These are phyloP conservation scores for Salvelinus sp. DNA, from an alignment of 2,113 vertebrate genomes.

Conservation along the genomic window DNA sequence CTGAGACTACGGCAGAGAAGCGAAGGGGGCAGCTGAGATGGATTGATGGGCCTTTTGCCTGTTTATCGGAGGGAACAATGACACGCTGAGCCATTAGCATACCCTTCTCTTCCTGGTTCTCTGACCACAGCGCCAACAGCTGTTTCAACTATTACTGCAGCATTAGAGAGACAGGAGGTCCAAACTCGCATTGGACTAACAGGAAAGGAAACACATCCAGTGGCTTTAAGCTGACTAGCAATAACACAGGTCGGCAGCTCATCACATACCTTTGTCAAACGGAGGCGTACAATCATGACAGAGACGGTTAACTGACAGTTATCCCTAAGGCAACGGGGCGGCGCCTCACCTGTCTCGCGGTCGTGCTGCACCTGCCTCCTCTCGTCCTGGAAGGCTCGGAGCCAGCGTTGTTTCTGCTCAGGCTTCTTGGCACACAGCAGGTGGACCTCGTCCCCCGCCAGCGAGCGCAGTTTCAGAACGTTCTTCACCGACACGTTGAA, in stretches of 20 bases:
- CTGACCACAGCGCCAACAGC: background rate
- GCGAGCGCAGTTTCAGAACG: constrained; percentile 80
- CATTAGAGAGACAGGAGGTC: background rate
- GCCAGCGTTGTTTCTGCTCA: constrained; percentile 92
- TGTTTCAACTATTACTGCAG: constrained; percentile 7
- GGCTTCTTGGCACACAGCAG: constrained; percentile 91
- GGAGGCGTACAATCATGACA: background rate
- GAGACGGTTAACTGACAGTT: no score
- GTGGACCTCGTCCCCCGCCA: constrained; percentile 76
- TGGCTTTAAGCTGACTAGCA: background rate
- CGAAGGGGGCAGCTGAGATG: background rate
- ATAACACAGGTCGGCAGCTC: no score
- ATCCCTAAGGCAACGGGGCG: no score
- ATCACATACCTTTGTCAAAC: no score
- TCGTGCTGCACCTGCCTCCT: constrained; percentile 88
- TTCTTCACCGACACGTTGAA: constrained; percentile 90
- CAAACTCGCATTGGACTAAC: background rate
- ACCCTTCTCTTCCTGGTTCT: background rate
- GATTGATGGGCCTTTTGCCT: no score
- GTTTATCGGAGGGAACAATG: background rate
- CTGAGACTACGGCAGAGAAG: background rate
- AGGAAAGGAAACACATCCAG: background rate
- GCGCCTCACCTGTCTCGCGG: constrained; percentile 82
- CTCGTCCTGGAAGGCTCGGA: constrained; percentile 88
- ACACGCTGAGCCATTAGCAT: background rate